Conservation (phyloP, 1,140 invertebrate genomes). For the Chymomyza costata region DNA sequence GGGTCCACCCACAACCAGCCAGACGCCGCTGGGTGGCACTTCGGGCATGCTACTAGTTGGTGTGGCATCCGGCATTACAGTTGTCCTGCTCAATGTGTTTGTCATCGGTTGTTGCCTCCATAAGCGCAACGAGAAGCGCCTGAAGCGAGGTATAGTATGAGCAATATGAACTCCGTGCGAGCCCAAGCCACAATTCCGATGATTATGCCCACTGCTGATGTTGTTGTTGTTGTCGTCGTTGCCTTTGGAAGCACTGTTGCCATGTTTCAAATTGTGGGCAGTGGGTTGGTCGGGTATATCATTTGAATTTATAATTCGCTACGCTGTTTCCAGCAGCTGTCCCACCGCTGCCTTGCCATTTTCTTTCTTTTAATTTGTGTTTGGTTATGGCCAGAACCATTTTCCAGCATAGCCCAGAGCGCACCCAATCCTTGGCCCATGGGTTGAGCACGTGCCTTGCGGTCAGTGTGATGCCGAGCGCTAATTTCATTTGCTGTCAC, state of each 20-base stretch:
- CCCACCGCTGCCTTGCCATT: slow-evolving; percentile 16
- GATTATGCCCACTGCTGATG: background rate
- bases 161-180: no score
- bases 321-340: no score
- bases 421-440: no score
- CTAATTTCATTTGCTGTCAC: slow-evolving; percentile 65
- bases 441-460: slow-evolving; percentile 32
- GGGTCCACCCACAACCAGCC: slow-evolving; percentile 71
- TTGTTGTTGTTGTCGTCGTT: slow-evolving; percentile 30
- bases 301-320: slow-evolving; percentile 50
- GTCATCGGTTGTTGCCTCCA: slow-evolving; percentile 92
- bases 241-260: slow-evolving; percentile 13
- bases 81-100: slow-evolving; percentile 87
- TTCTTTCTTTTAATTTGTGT: slow-evolving; percentile 50
- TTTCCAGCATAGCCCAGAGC: no score
- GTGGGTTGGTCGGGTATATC: no score
- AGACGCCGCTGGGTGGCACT: slow-evolving; percentile 76
- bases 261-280: slow-evolving; percentile 3
- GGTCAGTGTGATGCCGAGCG: slow-evolving; percentile 24
- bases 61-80: slow-evolving; percentile 82
- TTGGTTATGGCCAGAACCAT: slow-evolving; percentile 14
- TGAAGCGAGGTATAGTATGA: slow-evolving; percentile 77
- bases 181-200: background rate
- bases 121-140: slow-evolving; percentile 83
- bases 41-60: slow-evolving; percentile 85